Conservation (phyloP, 2,888 invertebrate species). For the Actias luna region DNA sequence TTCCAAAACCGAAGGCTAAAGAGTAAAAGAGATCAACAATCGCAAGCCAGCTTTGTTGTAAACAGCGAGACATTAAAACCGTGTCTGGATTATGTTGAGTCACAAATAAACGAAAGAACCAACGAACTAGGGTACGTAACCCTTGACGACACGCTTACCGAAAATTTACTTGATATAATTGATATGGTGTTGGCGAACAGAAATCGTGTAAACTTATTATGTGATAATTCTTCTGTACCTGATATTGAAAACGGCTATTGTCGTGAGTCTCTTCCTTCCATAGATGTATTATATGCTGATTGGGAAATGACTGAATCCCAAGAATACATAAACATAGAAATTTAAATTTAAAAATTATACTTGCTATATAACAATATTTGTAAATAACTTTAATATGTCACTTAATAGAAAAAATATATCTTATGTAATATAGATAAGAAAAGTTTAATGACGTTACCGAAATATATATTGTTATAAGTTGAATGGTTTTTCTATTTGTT, state of each 20-base stretch:
- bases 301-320: constrained; percentile 32
- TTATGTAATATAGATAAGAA: no score
- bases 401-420: no score
- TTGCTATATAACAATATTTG: not conserved
- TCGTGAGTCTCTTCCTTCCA: constrained; percentile 65
- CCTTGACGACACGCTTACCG: constrained; percentile 46
- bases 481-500: no score
- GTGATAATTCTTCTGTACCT: constrained; percentile 16
- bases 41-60: constrained; percentile 9
- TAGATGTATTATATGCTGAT: constrained; percentile 35
- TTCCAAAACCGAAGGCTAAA: constrained; percentile 89
- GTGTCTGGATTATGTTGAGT: constrained; percentile 46
- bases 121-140: constrained; percentile 52
- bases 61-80: constrained; percentile 24
- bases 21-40: constrained; percentile 64
- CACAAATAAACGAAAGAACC: constrained; percentile 43
- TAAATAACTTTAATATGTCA: no score
- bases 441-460: no score
- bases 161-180: constrained; percentile 43
- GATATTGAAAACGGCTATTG: constrained; percentile 30
- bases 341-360: constrained; percentile 36
- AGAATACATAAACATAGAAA: constrained; percentile 38
- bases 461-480: no score
- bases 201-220: constrained; percentile 17
- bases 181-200: constrained; percentile 36